Percentiles rank a stretch among this genome's conserved stretches.
Evolutionary conservation across 2,797 vertebrate species (phyloP).

Genomic region (Sorex maritimensis): DNA sequence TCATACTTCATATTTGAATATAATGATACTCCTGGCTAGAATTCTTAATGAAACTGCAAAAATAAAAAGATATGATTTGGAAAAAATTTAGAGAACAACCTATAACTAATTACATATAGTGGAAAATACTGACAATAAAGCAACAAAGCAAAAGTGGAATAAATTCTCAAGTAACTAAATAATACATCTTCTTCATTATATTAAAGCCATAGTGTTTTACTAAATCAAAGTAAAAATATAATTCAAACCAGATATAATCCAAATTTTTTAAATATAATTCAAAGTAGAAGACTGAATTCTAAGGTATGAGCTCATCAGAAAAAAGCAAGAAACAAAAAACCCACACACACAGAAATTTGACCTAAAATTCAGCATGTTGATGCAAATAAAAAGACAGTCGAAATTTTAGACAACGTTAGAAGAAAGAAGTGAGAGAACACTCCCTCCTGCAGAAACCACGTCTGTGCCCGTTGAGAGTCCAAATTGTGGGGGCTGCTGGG

Average conservation of each 20-base stretch:
- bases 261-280: conserved; percentile 41
- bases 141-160: not conserved
- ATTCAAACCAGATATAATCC: not conserved
- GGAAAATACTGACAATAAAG: conserved; percentile 25
- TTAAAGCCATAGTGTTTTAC: not conserved
- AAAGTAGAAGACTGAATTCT: conserved; percentile 36
- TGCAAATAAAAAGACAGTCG: not conserved
- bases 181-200: not conserved
- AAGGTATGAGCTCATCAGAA: not conserved
- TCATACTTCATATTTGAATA: conserved; percentile 19
- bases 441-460: not conserved
- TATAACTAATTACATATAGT: not conserved
- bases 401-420: not conserved
- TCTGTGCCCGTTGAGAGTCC: no score
- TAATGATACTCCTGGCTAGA: not conserved
- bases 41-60: conserved; percentile 9
- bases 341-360: not conserved
- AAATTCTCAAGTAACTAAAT: conserved; percentile 60
- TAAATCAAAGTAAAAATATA: no score
- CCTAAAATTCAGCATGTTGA: not conserved
- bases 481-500: no score
- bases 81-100: conserved; percentile 42
- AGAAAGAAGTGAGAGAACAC: not conserved
- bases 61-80: not conserved
- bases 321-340: not conserved